Conservation (phyloP, 64 coral and sea anemone genomes). For the Montipora sp. region DNA sequence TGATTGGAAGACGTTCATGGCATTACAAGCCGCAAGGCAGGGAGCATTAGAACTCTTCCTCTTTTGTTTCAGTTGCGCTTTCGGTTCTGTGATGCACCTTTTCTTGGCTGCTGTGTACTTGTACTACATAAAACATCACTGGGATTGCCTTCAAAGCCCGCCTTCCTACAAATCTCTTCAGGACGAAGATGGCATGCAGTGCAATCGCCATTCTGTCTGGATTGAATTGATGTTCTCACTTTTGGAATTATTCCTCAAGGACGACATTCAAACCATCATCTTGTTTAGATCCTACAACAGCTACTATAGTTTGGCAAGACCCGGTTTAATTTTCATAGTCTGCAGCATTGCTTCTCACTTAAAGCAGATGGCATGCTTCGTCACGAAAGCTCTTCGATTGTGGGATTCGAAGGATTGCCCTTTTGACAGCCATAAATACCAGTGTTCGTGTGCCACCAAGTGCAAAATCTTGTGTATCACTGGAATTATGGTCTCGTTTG, state of each 20-base stretch:
- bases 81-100: neutral
- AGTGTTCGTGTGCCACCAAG: too few species aligned
- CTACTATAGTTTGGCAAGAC: neutral
- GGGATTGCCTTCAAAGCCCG: neutral
- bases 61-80: neutral
- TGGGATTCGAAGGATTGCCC: too few species aligned
- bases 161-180: neutral
- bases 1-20: neutral
- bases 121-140: neutral
- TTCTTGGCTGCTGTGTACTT: neutral
- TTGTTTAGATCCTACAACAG: neutral
- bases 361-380: neutral
- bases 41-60: neutral
- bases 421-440: too few species aligned
- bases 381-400: neutral
- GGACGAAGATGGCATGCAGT: neutral
- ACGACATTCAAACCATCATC: neutral
- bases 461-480: too few species aligned
- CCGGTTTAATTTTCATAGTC: neutral
- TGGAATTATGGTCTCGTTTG: too few species aligned
- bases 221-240: neutral
- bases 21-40: neutral
- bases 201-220: neutral
- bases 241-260: slow-evolving; percentile 14
- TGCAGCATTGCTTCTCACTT: neutral